A percentile compares a stretch with the other conserved stretches of the same genome.
Evolutionary conservation across 2,888 invertebrate species (phyloP).

Genomic region (Perithous albicinctus): DNA sequence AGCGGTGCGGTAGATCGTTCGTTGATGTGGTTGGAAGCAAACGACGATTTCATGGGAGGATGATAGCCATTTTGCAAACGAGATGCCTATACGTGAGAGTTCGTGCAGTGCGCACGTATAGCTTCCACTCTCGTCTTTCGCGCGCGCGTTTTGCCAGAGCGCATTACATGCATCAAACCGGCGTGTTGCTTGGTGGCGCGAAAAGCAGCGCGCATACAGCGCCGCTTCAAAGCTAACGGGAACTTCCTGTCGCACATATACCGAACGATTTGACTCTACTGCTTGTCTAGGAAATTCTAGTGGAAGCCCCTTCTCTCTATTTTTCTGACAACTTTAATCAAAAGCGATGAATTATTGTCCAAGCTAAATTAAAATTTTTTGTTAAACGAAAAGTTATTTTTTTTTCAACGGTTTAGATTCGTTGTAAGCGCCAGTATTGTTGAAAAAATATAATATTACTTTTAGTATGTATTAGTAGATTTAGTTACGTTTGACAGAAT

Average conservation of each 20-base stretch:
- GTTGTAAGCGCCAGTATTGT: too few species aligned
- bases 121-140: constrained; percentile 34
- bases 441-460: too few species aligned
- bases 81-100: constrained; percentile 59
- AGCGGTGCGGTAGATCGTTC: constrained; percentile 51
- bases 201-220: constrained; percentile 15
- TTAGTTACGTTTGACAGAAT: too few species aligned
- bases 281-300: constrained; percentile 30
- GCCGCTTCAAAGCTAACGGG: constrained; percentile 46
- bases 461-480: too few species aligned
- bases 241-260: constrained; percentile 36
- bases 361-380: too few species aligned
- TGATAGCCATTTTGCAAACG: constrained; percentile 69
- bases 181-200: constrained; percentile 22
- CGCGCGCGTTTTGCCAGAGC: background rate
- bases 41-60: constrained; percentile 64
- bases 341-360: background rate
- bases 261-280: constrained; percentile 39
- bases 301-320: constrained; percentile 4
- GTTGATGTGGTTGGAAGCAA: constrained; percentile 61
- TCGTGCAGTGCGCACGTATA: constrained; percentile 15
- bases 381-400: too few species aligned
- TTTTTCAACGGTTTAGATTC: too few species aligned
- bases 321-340: background rate
- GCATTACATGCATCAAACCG: constrained; percentile 23